Conservation (phyloP, 2,888 invertebrate genomes). For the Prosopocoilus inquinatus region DNA sequence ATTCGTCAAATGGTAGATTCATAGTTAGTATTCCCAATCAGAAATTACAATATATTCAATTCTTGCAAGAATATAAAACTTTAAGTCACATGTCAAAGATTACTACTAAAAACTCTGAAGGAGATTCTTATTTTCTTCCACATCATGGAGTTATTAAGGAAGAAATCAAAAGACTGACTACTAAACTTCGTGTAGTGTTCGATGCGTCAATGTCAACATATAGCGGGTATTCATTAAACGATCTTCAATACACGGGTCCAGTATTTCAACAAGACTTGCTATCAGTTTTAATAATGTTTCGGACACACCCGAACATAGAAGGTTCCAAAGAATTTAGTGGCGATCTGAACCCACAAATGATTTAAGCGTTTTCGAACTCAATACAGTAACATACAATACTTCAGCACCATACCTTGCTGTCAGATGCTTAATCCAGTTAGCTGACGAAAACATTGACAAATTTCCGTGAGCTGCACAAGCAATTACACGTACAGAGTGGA, state of each 20-base stretch:
- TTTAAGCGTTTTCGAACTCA: constrained; percentile 18
- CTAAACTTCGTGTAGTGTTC: not conserved
- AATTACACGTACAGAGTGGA: too few relatives aligned
- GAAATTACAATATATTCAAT: not conserved
- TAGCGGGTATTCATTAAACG: not conserved
- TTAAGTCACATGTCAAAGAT: not conserved
- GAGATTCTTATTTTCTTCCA: not conserved
- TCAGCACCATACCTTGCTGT: constrained; percentile 27
- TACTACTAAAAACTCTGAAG: not conserved
- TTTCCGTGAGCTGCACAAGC: too few relatives aligned
- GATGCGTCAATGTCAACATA: not conserved
- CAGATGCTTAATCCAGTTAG: constrained; percentile 24
- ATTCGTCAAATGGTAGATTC: too few relatives aligned
- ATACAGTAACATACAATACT: constrained; percentile 29
- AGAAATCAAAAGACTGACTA: not conserved
- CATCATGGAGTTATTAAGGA: not conserved
- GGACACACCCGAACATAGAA: constrained; percentile 20
- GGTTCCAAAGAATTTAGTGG: constrained; percentile 31
- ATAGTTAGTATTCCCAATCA: not conserved
- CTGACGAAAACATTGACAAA: constrained; percentile 4
- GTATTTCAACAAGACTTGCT: not conserved
- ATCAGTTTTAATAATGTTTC: not conserved
- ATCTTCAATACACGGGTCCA: constrained; percentile 6
- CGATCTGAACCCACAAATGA: constrained; percentile 16
- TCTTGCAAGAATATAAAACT: not conserved